Evolutionary conservation across 2,888 invertebrate genomes (phyloP).

Genomic region (Helicoverpa assulta): DNA sequence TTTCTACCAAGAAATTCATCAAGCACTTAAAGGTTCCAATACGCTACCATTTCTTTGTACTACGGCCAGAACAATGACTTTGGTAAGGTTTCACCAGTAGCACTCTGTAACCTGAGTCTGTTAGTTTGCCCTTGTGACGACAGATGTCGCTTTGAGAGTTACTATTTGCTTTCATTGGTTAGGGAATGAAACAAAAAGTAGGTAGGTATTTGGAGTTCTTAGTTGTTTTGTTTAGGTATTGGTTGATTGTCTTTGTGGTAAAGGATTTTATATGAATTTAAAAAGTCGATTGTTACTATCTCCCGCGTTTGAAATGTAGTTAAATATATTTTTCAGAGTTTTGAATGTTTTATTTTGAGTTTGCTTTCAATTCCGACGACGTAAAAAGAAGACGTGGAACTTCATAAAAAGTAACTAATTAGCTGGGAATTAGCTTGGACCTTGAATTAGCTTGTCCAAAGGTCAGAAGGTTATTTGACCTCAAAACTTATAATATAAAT

Average conservation of each 20-base stretch:
- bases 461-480: no score
- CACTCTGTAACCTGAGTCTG: constrained; percentile 8
- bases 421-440: no score
- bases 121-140: constrained; percentile 14
- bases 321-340: no score
- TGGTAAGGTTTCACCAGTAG: neutral
- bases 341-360: no score
- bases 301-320: no score
- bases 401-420: no score
- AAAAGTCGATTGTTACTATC: no score
- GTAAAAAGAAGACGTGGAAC: no score
- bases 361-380: no score
- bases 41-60: neutral
- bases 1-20: constrained; percentile 10
- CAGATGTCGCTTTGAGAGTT: constrained; percentile 19
- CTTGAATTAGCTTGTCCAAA: no score
- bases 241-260: neutral
- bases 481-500: no score
- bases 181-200: neutral
- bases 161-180: constrained; percentile 10
- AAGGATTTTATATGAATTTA: neutral
- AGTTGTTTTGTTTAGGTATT: neutral
- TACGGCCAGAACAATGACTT: constrained; percentile 13
- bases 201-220: neutral
- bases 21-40: constrained; percentile 3